Conservation (phyloP, 2,888 invertebrate genomes). For the Yponomeuta plumbellus region DNA sequence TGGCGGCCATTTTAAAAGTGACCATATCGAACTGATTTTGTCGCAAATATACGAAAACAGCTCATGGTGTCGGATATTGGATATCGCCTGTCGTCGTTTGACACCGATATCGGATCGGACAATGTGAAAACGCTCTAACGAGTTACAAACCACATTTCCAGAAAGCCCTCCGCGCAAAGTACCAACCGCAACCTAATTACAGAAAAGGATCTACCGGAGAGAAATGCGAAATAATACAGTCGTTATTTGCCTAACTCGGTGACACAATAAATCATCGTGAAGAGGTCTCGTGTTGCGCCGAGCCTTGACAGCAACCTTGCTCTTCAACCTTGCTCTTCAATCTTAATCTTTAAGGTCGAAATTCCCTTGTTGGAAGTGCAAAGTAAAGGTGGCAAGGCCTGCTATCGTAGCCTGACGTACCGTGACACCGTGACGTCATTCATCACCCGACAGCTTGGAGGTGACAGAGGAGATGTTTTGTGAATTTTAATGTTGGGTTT, state of each 20-base stretch:
- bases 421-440: slow-evolving; percentile 12
- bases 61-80: too few relatives aligned
- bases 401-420: background rate
- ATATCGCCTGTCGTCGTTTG: too few relatives aligned
- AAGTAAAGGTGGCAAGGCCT: background rate
- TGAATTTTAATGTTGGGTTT: slow-evolving; percentile 9
- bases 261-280: slow-evolving; percentile 14
- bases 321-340: background rate
- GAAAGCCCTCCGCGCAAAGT: background rate
- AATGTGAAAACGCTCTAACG: background rate
- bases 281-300: background rate
- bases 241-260: slow-evolving; percentile 15
- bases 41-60: too few relatives aligned
- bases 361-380: background rate
- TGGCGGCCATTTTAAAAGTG: too few relatives aligned
- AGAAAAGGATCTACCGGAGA: slow-evolving; percentile 6
- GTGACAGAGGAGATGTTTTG: slow-evolving; percentile 9
- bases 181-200: slow-evolving; percentile 10
- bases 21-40: too few relatives aligned
- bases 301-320: background rate
- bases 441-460: slow-evolving; percentile 12
- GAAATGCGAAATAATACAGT: slow-evolving; percentile 13
- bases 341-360: background rate
- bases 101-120: too few relatives aligned
- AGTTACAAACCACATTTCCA: background rate